These are phyloP conservation scores for Homarus americanus DNA, from an alignment of 1,140 invertebrate species.

Conservation along the genomic window DNA sequence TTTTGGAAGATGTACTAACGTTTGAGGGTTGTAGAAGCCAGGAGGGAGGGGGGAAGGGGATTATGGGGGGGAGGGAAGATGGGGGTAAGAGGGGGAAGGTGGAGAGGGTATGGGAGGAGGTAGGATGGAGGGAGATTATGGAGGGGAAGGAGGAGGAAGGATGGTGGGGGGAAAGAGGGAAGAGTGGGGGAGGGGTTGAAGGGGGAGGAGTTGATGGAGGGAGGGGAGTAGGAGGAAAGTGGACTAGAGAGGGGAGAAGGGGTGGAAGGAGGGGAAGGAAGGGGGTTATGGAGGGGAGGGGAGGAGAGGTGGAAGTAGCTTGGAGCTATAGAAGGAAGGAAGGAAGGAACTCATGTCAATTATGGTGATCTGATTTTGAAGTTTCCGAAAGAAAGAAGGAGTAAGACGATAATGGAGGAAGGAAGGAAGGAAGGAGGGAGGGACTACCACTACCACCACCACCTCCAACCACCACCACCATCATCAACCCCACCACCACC, in stretches of 20 bases:
- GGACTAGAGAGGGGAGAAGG: background rate
- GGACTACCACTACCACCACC: no score
- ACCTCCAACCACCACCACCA: no score
- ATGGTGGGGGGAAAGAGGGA: background rate
- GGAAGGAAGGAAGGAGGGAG: background rate
- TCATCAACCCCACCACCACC: no score
- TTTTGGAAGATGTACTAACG: slow-evolving; percentile 45
- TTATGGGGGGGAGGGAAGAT: no score
- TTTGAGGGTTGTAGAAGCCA: slow-evolving; percentile 38
- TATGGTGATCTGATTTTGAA: no score
- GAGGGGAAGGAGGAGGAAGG: background rate
- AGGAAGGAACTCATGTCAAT: background rate
- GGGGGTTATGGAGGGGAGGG: background rate
- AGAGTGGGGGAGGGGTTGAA: background rate
- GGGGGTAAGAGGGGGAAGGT: background rate
- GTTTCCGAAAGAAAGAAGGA: background rate
- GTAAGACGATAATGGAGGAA: background rate
- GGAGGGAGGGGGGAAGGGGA: background rate
- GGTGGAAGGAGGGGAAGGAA: background rate
- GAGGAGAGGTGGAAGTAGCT: background rate
- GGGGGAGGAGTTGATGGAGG: background rate
- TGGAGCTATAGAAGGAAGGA: background rate
- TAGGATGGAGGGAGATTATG: background rate
- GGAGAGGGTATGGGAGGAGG: background rate
- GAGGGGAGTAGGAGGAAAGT: background rate